Evolutionary conservation across 1,140 invertebrate species (phyloP), one percentile per base, ranked within the genome.

Genomic region (Drosophila sp.): DNA sequence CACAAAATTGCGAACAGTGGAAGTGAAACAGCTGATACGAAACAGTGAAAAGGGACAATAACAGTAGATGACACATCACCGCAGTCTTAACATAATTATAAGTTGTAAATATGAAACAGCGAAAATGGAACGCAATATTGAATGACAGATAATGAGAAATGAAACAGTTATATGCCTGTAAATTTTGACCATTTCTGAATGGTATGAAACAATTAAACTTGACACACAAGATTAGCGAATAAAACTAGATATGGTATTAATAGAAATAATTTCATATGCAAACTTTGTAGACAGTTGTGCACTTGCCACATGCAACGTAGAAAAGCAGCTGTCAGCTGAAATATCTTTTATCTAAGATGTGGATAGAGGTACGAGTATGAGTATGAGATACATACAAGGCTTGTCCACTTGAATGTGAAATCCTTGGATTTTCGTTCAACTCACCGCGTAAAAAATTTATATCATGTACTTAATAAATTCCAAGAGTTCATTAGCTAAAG

Each of bases 211-310:
- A 46, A 25, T 46, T 9, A 11, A 46, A 46, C 13, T n/a, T 14
- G 25, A 7, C n/a, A 25, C 25, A 7, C 25, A 27, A 27, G 18
- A 25, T 13, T 48, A 13, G 25, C 0, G 27, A 50, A 32, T 50
- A 25, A 50, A 50, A 50, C 25, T 29, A 50, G 46, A 50, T 50
- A 4, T 21, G 21, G 21, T 21, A 50, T 50, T 50, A 32, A 50
- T 50, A 50, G 40, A 45, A 58, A 29, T 7, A 8, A 16, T 43
- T 57, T 16, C 2, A 29, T 50, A 50, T 50, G 46, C 46, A 50
- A 32, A 45, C 8, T 45, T 45, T 21, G 43, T 45, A 18, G 8
- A 7, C 46, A 14, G 13, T 11, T 29, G 27, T 7, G 27, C 46
- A 48, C 25, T 4, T 48, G 46, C 40, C 21, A 48, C 18, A 46